A percentile compares a stretch with the other conserved stretches of the same genome.
Conservation (phyloP, 1,140 invertebrate species). For the Periplaneta americana region DNA sequence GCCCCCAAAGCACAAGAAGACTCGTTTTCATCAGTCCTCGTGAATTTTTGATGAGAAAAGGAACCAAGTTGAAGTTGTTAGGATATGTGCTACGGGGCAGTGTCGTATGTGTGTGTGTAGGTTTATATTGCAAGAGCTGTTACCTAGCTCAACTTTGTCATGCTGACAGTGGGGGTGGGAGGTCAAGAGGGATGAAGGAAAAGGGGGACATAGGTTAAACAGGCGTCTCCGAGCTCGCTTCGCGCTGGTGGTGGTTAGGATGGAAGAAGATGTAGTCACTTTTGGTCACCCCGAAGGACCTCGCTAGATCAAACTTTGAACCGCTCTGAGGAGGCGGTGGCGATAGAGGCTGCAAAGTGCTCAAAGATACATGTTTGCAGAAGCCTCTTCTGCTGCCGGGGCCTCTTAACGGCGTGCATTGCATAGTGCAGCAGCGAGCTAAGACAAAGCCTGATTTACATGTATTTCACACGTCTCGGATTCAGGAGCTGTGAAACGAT, state of each 20-base stretch:
- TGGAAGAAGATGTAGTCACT: background rate
- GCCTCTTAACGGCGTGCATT: background rate
- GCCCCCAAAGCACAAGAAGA: constrained; percentile 13
- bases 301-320: constrained; percentile 6
- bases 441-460: background rate
- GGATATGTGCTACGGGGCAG: constrained; percentile 4
- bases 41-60: constrained; percentile 21
- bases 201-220: background rate
- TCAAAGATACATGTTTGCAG: background rate
- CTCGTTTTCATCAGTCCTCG: constrained; percentile 22
- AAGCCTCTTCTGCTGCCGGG: background rate
- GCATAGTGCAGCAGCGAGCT: background rate
- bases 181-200: background rate
- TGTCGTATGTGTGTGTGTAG: background rate
- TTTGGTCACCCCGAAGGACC: background rate
- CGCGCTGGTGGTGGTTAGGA: background rate
- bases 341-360: background rate
- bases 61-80: constrained; percentile 12
- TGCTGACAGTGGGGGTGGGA: background rate
- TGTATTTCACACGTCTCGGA: too few relatives aligned
- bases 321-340: background rate
- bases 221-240: background rate
- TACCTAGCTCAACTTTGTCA: constrained; percentile 13
- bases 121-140: background rate
- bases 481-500: too few relatives aligned